These are phyloP conservation scores for Kuschelorhynchus macadamiae DNA, from an alignment of 2,888 invertebrate species.

Conservation along the genomic window DNA sequence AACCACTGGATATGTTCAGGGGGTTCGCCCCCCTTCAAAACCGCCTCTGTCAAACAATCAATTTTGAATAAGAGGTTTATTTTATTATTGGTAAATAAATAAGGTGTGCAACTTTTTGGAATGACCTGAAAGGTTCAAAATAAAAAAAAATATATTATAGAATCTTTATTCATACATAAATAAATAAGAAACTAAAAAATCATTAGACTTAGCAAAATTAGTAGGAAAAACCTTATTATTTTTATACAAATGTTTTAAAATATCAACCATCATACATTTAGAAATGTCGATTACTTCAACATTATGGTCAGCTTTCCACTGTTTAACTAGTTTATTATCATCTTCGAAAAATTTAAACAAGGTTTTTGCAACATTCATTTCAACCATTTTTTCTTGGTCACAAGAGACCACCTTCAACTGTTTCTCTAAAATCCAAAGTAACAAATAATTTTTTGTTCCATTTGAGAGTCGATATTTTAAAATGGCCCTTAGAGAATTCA, in stretches of 20 bases:
- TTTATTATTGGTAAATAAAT: no score
- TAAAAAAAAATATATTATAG: no score
- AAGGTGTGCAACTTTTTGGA: no score
- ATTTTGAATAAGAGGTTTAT: no score
- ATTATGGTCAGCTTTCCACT: constrained; percentile 72
- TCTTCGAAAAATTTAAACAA: constrained; percentile 71
- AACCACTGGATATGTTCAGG: no score
- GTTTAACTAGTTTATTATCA: constrained; percentile 69
- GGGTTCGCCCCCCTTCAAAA: no score
- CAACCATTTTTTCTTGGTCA: constrained; percentile 56
- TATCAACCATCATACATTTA: constrained; percentile 72
- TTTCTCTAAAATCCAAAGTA: constrained; percentile 77
- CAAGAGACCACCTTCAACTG: constrained; percentile 70
- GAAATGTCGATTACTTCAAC: constrained; percentile 72
- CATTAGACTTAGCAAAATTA: constrained; percentile 72
- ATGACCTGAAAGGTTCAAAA: no score
- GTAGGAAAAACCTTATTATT: constrained; percentile 73
- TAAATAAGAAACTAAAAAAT: constrained; percentile 75
- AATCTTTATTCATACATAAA: constrained; percentile 54
- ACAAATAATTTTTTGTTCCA: constrained; percentile 70
- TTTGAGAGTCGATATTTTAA: constrained; percentile 70
- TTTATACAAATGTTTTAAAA: constrained; percentile 72
- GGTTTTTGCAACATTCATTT: constrained; percentile 72
- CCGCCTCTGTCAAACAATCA: no score
- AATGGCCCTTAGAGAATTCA: constrained; percentile 72